Base-by-base conservation (phyloP, 2,113 vertebrate species). In the Oxygymnocypris stewartii region DNA sequence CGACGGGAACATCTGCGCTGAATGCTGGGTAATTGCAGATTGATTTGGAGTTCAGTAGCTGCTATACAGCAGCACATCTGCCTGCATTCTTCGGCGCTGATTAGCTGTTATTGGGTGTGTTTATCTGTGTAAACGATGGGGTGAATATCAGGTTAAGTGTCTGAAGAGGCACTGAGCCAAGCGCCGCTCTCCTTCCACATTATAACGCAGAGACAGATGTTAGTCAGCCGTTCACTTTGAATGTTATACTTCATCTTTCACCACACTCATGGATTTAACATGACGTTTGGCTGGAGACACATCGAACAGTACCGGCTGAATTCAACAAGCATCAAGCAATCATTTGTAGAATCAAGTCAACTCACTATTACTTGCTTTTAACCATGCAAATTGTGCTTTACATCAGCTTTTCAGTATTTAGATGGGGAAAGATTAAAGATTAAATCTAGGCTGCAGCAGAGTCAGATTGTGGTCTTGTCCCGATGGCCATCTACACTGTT, bases 141-240 rank as follows among this genome's bases (percentile, higher is more conserved):
- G 89, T 93, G 93, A 93, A 93, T 93, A 92, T 92, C 91, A 94
- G 92, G 94, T 95, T 94, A 94, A 93, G 92, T 92, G 92, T 92
- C 90, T 89, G 90, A 91, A 91, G 92, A 93, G 94, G 90, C 88
- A 91, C 86, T 89, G 93, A 93, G 93, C 91, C 92, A 79, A 86
- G 90, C 90, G 87, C 91, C 86, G 88, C 91, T 92, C 90, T 92
- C 88, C 85, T 92, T 89, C 91, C 85, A 83, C 84, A 90, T 91
- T 91, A 94, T 91, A 92, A 90, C 40, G 88, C 88, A 91, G 86
- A 88, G 90, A 92, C 91, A 91, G 90, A 92, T 90, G 90, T 91
- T 94, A 88, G 85, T 44, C 83, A 25, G 49, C 11, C 25, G 18
- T 67, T 67, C 44, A 67, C 59, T 40, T 42, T 18, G 49, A 10